Evolutionary conservation across 2,888 invertebrate species (phyloP).

Genomic region (Belgica antarctica): DNA sequence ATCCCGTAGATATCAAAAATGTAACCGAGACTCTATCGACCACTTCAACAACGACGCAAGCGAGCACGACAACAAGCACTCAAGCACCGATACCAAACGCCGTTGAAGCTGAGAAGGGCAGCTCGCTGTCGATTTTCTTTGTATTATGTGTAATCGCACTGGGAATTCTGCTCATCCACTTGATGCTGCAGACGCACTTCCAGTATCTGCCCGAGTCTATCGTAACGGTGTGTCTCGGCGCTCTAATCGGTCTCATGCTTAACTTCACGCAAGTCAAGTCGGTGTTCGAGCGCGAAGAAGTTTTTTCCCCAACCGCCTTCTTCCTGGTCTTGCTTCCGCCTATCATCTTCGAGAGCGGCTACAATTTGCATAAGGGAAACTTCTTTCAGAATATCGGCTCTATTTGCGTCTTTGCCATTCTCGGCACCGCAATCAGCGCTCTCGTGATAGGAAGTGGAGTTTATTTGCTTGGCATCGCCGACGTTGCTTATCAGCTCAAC

Average conservation of each 20-base stretch:
- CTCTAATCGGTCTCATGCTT: conserved; percentile 84
- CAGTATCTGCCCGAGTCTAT: conserved; percentile 97
- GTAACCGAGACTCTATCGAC: background rate
- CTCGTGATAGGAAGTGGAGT: conserved; percentile 95
- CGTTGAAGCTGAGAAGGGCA: conserved; percentile 93
- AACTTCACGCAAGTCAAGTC: conserved; percentile 85
- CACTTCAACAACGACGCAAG: background rate
- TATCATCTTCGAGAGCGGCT: conserved; percentile 98
- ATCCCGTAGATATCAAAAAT: background rate
- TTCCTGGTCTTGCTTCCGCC: conserved; percentile 95
- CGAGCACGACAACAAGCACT: conserved; percentile 68
- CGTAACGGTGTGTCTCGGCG: conserved; percentile 93
- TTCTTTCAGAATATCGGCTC: conserved; percentile 98
- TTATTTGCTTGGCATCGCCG: conserved; percentile 87
- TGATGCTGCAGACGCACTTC: conserved; percentile 92
- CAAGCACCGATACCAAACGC: conserved; percentile 64
- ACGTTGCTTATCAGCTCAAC: conserved; percentile 85
- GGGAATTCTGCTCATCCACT: conserved; percentile 90
- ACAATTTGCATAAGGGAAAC: conserved; percentile 96
- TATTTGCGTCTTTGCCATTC: conserved; percentile 94
- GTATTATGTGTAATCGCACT: conserved; percentile 92
- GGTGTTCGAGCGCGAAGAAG: conserved; percentile 89
- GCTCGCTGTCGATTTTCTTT: conserved; percentile 96
- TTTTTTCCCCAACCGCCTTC: conserved; percentile 97
- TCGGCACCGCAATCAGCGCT: conserved; percentile 96